phyloP scores from a whole-genome alignment of 2,113 vertebrate genomes.

The Nothobranchius furzeri region DNA sequence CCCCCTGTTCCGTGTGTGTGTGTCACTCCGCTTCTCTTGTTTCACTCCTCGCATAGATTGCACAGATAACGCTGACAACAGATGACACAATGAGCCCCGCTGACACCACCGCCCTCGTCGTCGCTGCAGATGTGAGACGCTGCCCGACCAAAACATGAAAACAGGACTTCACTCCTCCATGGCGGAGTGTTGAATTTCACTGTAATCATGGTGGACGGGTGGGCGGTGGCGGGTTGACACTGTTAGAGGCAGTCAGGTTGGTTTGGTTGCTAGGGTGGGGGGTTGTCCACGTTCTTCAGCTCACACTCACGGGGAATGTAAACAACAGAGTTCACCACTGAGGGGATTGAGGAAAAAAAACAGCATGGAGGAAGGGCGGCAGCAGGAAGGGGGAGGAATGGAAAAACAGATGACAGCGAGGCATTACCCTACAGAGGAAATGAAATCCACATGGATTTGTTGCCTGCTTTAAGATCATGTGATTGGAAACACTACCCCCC shows the following conservation, averaged over 20 bases:
- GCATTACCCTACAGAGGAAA: slow-evolving; percentile 59
- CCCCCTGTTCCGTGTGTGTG: neutral
- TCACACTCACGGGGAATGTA: slow-evolving; percentile 64
- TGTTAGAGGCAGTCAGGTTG: slow-evolving; percentile 41
- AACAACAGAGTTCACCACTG: slow-evolving; percentile 60
- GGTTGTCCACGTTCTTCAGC: slow-evolving; percentile 7
- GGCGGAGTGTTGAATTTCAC: slow-evolving; percentile 56
- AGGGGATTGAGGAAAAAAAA: slow-evolving; percentile 13
- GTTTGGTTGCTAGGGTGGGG: slow-evolving; percentile 6
- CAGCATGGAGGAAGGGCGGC: slow-evolving; percentile 20
- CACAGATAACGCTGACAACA: slow-evolving; percentile 55
- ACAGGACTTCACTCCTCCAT: slow-evolving; percentile 32
- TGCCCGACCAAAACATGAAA: slow-evolving; percentile 30
- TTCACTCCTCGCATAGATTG: slow-evolving; percentile 45
- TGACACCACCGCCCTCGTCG: neutral
- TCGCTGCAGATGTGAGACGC: neutral
- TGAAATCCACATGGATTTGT: slow-evolving; percentile 71
- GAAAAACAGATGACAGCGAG: slow-evolving; percentile 65
- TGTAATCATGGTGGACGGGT: slow-evolving; percentile 37
- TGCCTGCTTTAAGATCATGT: slow-evolving; percentile 73
- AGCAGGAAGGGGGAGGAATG: slow-evolving; percentile 33
- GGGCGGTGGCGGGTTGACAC: slow-evolving; percentile 30
- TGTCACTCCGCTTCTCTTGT: slow-evolving; percentile 33
- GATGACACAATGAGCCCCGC: slow-evolving; percentile 49
- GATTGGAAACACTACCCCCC: slow-evolving; percentile 50